Conservation (phyloP, 2,113 vertebrate species). For the Thalassarche chlororhynchos region DNA sequence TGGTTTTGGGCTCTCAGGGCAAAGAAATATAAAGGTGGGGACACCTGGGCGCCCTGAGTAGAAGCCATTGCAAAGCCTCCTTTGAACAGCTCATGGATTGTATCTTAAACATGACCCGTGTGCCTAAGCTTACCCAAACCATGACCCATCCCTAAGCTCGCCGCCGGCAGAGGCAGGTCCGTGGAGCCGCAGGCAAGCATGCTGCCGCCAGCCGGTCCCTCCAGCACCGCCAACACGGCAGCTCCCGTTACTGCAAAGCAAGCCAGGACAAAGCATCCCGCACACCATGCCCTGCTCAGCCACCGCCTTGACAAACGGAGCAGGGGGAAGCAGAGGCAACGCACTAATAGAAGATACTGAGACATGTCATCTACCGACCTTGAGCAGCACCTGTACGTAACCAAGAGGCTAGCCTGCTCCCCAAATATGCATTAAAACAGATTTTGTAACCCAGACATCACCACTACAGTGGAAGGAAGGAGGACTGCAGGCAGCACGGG, state of each 20-base stretch:
- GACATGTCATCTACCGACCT: fast-evolving
- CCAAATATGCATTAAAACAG: background rate
- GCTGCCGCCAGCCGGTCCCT: fast-evolving
- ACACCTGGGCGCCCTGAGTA: background rate
- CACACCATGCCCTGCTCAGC: background rate
- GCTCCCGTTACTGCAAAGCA: fast-evolving
- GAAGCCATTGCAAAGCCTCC: background rate
- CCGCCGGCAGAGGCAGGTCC: background rate
- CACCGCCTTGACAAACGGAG: fast-evolving
- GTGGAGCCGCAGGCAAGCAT: fast-evolving
- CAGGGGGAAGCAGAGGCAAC: background rate
- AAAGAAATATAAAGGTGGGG: background rate
- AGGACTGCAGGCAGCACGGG: background rate
- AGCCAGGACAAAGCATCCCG: background rate
- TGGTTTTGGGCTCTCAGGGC: background rate
- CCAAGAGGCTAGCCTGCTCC: background rate
- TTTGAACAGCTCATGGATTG: background rate
- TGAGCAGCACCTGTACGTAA: background rate
- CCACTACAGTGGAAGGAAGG: background rate
- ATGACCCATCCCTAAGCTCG: background rate
- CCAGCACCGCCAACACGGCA: fast-evolving
- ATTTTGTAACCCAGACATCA: background rate
- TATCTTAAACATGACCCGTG: fast-evolving
- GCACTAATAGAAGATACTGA: background rate
- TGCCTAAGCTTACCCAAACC: background rate